A percentile compares a stretch with the other conserved stretches of the same genome.
These are phyloP conservation scores for Spongilla lacustris DNA, from an alignment of 37 sponge, comb jelly and placozoan species.

Conservation along the genomic window DNA sequence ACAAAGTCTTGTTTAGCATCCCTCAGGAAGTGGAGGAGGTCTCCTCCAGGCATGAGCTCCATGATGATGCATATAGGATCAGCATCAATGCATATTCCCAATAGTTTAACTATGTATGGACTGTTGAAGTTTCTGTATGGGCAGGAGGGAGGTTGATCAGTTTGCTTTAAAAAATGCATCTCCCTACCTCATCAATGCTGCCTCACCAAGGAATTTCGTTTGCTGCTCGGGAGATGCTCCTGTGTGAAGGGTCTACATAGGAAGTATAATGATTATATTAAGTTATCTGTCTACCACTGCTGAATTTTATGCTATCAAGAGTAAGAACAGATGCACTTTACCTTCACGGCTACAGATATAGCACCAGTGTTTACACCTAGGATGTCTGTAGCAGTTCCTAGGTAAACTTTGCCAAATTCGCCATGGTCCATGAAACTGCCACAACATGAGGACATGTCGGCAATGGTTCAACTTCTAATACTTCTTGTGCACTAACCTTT, in stretches of 20 bases:
- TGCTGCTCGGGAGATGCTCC: slow-evolving; percentile 61
- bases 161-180: not conserved
- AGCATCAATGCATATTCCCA: slow-evolving; percentile 82
- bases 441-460: not conserved
- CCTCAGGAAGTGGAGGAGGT: slow-evolving; percentile 76
- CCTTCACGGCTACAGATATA: slow-evolving; percentile 78
- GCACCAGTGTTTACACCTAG: slow-evolving; percentile 57
- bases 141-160: not conserved
- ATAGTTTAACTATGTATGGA: slow-evolving; percentile 68
- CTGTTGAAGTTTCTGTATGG: slow-evolving; percentile 72
- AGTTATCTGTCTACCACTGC: too few species aligned
- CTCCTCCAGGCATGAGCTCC: slow-evolving; percentile 90
- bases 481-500: slow-evolving; percentile 43
- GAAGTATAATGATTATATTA: too few species aligned
- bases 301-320: too few species aligned
- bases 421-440: slow-evolving; percentile 62
- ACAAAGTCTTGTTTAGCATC: slow-evolving; percentile 70
- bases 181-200: slow-evolving; percentile 73
- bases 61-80: slow-evolving; percentile 82
- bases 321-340: not conserved
- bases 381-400: slow-evolving; percentile 60
- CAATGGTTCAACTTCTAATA: not conserved
- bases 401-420: slow-evolving; percentile 82
- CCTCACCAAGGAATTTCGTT: slow-evolving; percentile 75
- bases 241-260: slow-evolving; percentile 61